A percentile compares a stretch with the other conserved stretches of the same genome.
Conservation (phyloP, 1,140 invertebrate genomes). For the Mylabris phalerata region DNA sequence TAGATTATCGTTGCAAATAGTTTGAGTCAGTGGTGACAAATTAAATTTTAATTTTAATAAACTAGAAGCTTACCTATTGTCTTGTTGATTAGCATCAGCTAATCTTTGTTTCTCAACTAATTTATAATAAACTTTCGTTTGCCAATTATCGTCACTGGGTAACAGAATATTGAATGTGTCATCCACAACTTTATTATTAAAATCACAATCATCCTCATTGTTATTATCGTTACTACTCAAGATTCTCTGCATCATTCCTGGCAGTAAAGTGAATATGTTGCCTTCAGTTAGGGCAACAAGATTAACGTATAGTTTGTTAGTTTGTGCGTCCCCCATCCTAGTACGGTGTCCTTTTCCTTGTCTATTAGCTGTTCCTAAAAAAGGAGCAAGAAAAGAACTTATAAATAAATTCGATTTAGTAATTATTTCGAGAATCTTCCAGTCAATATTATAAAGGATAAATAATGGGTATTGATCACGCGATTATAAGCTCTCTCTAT, state of each 20-base stretch:
- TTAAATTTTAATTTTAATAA: neutral
- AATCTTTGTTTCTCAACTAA: slow-evolving; percentile 62
- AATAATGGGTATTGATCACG: neutral
- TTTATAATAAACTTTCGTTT: slow-evolving; percentile 63
- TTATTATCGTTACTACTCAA: slow-evolving; percentile 17
- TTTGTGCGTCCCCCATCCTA: slow-evolving; percentile 11
- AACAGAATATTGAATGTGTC: slow-evolving; percentile 40
- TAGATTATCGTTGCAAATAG: too few species aligned
- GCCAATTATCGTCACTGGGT: slow-evolving; percentile 66
- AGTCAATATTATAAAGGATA: neutral
- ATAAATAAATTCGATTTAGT: neutral
- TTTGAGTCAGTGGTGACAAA: too few species aligned
- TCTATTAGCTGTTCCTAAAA: neutral
- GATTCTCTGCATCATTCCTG: slow-evolving; percentile 39
- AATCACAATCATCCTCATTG: slow-evolving; percentile 1
- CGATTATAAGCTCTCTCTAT: neutral
- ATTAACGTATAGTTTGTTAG: slow-evolving; percentile 44
- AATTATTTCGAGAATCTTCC: neutral
- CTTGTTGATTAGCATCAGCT: slow-evolving; percentile 14
- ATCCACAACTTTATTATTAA: slow-evolving; percentile 26
- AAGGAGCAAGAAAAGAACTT: neutral
- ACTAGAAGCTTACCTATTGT: slow-evolving; percentile 6
- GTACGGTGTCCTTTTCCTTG: neutral
- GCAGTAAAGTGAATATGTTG: slow-evolving; percentile 47
- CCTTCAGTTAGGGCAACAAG: slow-evolving; percentile 46